Conservation (phyloP, 2,888 invertebrate species). For the Blastobasis adustella region DNA sequence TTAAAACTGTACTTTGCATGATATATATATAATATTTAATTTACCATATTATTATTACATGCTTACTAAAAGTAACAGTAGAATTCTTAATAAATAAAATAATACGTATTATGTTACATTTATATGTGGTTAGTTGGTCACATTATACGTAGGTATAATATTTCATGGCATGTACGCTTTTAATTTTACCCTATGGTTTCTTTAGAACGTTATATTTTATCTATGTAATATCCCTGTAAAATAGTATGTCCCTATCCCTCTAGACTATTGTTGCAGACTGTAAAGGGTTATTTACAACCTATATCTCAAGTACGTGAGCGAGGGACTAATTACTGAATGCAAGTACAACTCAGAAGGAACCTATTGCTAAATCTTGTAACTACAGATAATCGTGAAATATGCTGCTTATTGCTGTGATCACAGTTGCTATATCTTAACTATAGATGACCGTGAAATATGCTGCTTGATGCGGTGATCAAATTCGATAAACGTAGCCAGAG, state of each 20-base stretch:
- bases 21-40: not conserved
- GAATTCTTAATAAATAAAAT: not conserved
- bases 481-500: not conserved
- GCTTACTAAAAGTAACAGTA: not conserved
- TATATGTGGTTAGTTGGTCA: too few relatives aligned
- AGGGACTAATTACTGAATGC: not conserved
- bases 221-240: not conserved
- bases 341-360: too few relatives aligned
- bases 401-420: not conserved
- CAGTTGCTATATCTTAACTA: not conserved
- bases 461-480: not conserved
- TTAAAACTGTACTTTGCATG: not conserved
- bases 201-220: not conserved
- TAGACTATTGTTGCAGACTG: not conserved
- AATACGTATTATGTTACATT: too few relatives aligned
- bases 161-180: too few relatives aligned
- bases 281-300: not conserved
- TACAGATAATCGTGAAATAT: not conserved
- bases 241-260: not conserved
- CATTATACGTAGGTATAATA: too few relatives aligned
- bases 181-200: too few relatives aligned
- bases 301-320: not conserved
- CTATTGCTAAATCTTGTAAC: too few relatives aligned
- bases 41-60: not conserved
- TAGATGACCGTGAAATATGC: not conserved